Evolutionary conservation across 2,888 invertebrate species (phyloP).

Genomic region (Formica aserva): DNA sequence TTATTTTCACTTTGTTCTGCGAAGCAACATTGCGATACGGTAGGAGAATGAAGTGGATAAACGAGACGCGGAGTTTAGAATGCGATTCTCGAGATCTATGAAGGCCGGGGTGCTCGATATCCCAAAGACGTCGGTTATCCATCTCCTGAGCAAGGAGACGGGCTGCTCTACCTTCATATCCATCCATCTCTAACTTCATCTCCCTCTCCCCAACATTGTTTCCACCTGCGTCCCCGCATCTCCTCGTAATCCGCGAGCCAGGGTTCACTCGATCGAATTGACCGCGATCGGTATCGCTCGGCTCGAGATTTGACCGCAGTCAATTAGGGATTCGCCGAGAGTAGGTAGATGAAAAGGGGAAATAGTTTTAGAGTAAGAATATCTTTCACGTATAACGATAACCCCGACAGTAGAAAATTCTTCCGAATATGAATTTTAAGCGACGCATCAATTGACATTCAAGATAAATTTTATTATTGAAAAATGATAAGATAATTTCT

Average conservation of each 20-base stretch:
- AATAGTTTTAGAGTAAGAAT: conserved; percentile 53
- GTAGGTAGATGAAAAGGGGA: conserved; percentile 61
- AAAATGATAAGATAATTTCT: background rate
- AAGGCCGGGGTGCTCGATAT: conserved; percentile 54
- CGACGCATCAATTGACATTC: too few species aligned
- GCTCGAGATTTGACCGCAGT: conserved; percentile 62
- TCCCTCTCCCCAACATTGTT: conserved; percentile 25
- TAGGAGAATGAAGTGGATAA: conserved; percentile 52
- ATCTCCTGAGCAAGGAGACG: conserved; percentile 53
- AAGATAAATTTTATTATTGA: background rate
- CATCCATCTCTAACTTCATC: conserved; percentile 44
- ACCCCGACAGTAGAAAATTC: background rate
- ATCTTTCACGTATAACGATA: conserved; percentile 29
- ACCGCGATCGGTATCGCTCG: conserved; percentile 66
- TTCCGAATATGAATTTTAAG: background rate
- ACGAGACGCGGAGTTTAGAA: conserved; percentile 52
- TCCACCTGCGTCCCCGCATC: conserved; percentile 32
- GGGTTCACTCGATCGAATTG: conserved; percentile 62
- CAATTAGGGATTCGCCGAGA: conserved; percentile 66
- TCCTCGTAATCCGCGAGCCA: conserved; percentile 31
- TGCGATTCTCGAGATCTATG: conserved; percentile 56
- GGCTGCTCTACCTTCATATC: conserved; percentile 51
- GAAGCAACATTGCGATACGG: conserved; percentile 36
- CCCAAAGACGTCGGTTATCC: conserved; percentile 62
- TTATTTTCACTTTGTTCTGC: conserved; percentile 32